These are phyloP conservation scores for Plemyria rubiginata DNA, from an alignment of 2,888 invertebrate genomes.

Conservation along the genomic window DNA sequence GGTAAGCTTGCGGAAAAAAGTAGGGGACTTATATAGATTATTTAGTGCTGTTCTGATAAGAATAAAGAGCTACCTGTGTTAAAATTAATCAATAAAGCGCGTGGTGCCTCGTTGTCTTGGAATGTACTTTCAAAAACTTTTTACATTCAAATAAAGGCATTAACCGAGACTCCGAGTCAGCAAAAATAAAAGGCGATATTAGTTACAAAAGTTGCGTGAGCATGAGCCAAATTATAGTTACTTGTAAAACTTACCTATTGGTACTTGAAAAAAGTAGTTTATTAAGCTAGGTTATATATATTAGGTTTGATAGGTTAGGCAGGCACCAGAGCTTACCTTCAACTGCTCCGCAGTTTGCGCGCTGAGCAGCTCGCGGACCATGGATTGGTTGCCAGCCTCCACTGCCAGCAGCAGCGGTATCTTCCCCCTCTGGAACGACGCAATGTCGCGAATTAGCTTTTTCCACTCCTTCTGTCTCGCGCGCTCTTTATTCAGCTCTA, in stretches of 20 bases:
- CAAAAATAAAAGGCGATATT: conserved; percentile 28
- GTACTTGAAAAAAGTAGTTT: conserved; percentile 5
- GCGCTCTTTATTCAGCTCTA: conserved; percentile 82
- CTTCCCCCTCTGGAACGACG: conserved; percentile 93
- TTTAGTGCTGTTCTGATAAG: conserved; percentile 8
- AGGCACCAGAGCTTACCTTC: conserved; percentile 76
- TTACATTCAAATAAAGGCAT: conserved; percentile 36
- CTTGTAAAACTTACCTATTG: neutral
- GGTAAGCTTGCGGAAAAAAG: conserved; percentile 2
- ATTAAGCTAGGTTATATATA: neutral
- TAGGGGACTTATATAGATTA: conserved; percentile 4
- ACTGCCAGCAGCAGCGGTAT: conserved; percentile 97
- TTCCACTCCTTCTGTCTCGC: conserved; percentile 83
- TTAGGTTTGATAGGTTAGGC: neutral
- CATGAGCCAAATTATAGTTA: neutral
- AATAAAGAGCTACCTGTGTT: neutral
- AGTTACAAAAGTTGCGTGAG: conserved; percentile 12
- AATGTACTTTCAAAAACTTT: conserved; percentile 20
- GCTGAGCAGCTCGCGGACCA: conserved; percentile 96
- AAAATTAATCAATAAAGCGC: neutral
- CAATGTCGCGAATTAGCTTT: conserved; percentile 84
- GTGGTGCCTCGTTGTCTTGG: conserved; percentile 1
- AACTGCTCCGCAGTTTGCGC: conserved; percentile 95
- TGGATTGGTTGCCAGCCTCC: conserved; percentile 97
- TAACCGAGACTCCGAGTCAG: conserved; percentile 28